Conservation (phyloP, 2,113 vertebrate genomes). For the Charadrius vociferus region DNA sequence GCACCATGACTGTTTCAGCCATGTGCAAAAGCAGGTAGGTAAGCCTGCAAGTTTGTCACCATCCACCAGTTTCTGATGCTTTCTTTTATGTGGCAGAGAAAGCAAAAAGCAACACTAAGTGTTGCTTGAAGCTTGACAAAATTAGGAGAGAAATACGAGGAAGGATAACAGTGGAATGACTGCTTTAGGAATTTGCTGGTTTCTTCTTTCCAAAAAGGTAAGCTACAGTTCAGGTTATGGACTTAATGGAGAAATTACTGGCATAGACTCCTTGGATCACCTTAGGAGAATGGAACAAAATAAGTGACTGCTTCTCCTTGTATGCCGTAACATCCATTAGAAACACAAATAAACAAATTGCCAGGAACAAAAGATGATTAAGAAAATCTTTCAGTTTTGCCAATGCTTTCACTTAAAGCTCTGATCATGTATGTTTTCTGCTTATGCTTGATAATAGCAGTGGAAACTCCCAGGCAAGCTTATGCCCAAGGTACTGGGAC, state of each 20-base stretch:
- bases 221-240: not conserved
- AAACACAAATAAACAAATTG: not conserved
- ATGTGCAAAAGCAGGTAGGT: not conserved
- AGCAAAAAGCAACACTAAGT: not conserved
- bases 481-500: not conserved
- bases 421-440: not conserved
- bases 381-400: not conserved
- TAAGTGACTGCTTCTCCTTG: not conserved
- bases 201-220: not conserved
- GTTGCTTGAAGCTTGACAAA: not conserved
- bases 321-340: fast-evolving
- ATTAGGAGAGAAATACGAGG: not conserved
- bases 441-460: not conserved
- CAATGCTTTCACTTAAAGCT: not conserved
- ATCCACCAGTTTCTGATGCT: not conserved
- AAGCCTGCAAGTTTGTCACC: not conserved
- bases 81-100: not conserved
- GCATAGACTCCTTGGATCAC: not conserved
- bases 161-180: not conserved
- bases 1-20: not conserved
- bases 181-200: not conserved
- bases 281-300: not conserved
- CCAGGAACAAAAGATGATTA: not conserved
- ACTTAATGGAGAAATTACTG: not conserved
- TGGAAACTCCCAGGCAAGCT: not conserved